These are phyloP conservation scores for Tipula lateralis DNA, from an alignment of 2,888 invertebrate genomes.

Conservation along the genomic window DNA sequence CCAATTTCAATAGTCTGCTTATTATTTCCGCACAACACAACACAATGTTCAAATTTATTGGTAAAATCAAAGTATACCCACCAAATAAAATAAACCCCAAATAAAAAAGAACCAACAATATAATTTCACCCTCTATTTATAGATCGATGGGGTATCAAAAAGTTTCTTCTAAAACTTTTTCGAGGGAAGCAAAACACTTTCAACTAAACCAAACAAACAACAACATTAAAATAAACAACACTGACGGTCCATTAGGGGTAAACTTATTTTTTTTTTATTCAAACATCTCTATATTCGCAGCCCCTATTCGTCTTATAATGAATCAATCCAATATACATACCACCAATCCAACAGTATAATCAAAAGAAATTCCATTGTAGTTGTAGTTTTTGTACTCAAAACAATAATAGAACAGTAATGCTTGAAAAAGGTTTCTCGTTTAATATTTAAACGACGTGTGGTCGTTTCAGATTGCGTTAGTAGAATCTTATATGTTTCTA, in stretches of 20 bases:
- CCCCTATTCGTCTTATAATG: not conserved
- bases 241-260: conserved; percentile 1
- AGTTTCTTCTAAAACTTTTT: not conserved
- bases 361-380: not conserved
- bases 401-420: not conserved
- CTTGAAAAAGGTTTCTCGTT: not conserved
- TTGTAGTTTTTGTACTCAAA: not conserved
- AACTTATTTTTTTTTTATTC: not conserved
- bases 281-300: not conserved
- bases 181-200: not conserved
- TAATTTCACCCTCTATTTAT: not conserved
- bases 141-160: not conserved
- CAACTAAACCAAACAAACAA: not conserved
- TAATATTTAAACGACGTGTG: conserved; percentile 19
- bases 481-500: not conserved
- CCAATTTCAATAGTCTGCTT: not conserved
- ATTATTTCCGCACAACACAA: not conserved
- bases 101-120: not conserved
- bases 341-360: no score
- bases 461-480: not conserved
- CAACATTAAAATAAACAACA: not conserved
- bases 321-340: not conserved
- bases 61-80: not conserved
- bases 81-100: not conserved
- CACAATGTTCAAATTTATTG: not conserved